A percentile compares a stretch with the other conserved stretches of the same genome.
These are phyloP conservation scores for Chiloscyllium punctatum DNA, from an alignment of 2,797 vertebrate species.

Conservation along the genomic window DNA sequence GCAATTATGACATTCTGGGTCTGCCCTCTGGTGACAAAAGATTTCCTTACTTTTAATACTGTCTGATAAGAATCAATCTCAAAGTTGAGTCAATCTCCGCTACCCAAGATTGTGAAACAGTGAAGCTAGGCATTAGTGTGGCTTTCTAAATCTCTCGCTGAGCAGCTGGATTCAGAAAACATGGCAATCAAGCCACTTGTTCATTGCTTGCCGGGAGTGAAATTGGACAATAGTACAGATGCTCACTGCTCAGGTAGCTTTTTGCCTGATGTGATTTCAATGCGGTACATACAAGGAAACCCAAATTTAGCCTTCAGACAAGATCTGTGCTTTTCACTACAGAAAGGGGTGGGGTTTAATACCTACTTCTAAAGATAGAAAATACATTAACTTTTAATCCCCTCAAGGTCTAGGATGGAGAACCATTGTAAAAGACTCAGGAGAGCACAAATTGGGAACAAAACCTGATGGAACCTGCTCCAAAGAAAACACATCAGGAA, in stretches of 20 bases:
- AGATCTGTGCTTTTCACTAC: background rate
- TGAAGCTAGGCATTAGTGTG: background rate
- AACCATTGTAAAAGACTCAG: background rate
- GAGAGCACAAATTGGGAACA: background rate
- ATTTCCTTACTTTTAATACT: background rate
- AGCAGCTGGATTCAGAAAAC: background rate
- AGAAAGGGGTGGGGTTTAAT: background rate
- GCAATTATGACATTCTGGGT: background rate
- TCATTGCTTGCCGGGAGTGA: background rate
- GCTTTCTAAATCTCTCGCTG: background rate
- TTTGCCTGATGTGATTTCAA: background rate
- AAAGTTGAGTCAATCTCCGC: background rate
- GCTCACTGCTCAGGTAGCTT: background rate
- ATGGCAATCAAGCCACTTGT: conserved; percentile 12
- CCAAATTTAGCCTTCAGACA: background rate
- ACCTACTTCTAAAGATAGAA: background rate
- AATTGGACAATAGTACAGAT: background rate
- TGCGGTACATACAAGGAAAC: background rate
- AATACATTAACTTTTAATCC: background rate
- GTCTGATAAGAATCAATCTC: background rate
- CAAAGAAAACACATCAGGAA: background rate
- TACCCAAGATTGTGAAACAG: background rate
- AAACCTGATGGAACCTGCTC: background rate
- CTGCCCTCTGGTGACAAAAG: background rate
- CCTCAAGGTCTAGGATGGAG: background rate